phyloP scores from a whole-genome alignment of 2,113 vertebrate genomes.

The Syngnathus typhle region DNA sequence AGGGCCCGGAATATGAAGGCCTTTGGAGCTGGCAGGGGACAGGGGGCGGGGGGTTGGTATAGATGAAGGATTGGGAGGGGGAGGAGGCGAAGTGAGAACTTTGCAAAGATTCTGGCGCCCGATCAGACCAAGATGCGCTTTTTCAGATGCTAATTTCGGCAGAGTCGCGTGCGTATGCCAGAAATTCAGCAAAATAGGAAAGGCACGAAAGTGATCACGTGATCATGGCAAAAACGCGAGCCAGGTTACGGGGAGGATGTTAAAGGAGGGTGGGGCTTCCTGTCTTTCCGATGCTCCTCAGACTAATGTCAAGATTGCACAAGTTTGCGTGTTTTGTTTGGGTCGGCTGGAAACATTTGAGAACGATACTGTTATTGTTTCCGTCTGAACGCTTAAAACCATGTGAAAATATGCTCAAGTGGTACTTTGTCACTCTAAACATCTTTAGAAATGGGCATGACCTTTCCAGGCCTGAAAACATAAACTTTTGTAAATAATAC shows the following conservation, averaged over 20 bases:
- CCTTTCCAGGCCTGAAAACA: no score
- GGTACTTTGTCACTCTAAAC: neutral
- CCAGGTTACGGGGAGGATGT: slow-evolving; percentile 23
- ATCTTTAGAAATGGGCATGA: no score
- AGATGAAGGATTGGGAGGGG: slow-evolving; percentile 11
- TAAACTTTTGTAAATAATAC: no score
- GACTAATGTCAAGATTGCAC: slow-evolving; percentile 5
- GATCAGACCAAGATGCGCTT: slow-evolving; percentile 14
- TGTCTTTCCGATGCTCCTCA: slow-evolving; percentile 43
- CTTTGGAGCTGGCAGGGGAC: no score
- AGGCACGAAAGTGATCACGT: neutral
- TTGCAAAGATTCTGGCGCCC: slow-evolving; percentile 13
- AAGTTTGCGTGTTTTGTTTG: neutral
- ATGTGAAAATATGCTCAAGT: neutral
- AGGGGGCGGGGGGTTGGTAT: neutral
- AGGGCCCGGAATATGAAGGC: slow-evolving; percentile 48
- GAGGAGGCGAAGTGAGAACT: slow-evolving; percentile 11
- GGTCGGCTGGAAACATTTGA: neutral
- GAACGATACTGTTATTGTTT: neutral
- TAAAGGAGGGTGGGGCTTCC: slow-evolving; percentile 49
- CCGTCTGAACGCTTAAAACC: no score
- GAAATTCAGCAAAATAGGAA: slow-evolving; percentile 8
- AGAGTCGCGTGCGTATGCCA: slow-evolving; percentile 1
- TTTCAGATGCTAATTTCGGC: slow-evolving; percentile 29
- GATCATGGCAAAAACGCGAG: slow-evolving; percentile 5